Conservation (phyloP, 2,888 invertebrate species). For the Portevinia maculata region DNA sequence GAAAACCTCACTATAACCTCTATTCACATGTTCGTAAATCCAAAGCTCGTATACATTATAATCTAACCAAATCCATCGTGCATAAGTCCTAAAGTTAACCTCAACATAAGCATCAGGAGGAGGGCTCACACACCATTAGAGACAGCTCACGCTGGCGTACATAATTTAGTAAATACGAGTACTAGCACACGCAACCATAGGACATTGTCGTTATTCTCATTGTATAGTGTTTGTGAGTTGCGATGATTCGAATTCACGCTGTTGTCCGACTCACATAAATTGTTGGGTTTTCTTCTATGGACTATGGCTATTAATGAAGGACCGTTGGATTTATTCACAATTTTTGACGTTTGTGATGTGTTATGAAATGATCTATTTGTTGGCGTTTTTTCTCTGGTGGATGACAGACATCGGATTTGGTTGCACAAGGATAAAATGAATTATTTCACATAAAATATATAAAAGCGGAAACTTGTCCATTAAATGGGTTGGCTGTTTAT, state of each 20-base stretch:
- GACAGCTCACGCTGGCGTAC: background rate
- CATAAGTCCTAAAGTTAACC: constrained; percentile 67
- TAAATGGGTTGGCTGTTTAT: background rate
- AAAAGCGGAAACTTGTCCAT: background rate
- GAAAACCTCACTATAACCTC: background rate
- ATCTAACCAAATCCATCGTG: constrained; percentile 70
- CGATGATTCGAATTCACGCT: constrained; percentile 55
- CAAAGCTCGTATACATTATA: constrained; percentile 67
- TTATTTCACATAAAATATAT: constrained; percentile 45
- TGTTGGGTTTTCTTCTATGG: constrained; percentile 36
- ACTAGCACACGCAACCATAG: constrained; percentile 10
- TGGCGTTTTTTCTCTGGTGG: background rate
- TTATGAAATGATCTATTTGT: constrained; percentile 43
- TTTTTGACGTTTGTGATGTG: constrained; percentile 10
- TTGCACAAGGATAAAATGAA: constrained; percentile 21
- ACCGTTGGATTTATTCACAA: constrained; percentile 53
- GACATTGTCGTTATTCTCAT: constrained; percentile 48
- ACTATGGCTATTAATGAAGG: constrained; percentile 39
- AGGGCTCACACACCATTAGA: background rate
- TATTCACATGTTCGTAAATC: constrained; percentile 52
- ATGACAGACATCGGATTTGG: background rate
- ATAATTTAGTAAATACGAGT: constrained; percentile 5
- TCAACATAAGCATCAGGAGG: constrained; percentile 35
- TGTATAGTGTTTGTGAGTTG: constrained; percentile 37
- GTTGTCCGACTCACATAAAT: constrained; percentile 60